Evolutionary conservation across 1,140 invertebrate genomes (phyloP).

Genomic region (Leptinotarsa defecta): DNA sequence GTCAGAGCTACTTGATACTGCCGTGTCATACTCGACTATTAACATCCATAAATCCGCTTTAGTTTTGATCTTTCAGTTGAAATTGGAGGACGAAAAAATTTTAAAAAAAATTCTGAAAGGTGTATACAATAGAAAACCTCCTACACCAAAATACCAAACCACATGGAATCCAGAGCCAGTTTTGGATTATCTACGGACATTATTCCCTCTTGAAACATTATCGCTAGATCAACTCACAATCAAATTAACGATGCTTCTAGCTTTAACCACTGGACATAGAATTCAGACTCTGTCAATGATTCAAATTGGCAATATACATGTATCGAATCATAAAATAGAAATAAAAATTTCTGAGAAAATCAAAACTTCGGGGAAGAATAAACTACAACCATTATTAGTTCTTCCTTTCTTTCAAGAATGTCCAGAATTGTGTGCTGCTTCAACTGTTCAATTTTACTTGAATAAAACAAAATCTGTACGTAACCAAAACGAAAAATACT

Average conservation of each 20-base stretch:
- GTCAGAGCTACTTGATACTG: too few relatives aligned
- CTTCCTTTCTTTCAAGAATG: slow-evolving; percentile 27
- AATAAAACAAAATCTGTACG: slow-evolving; percentile 11
- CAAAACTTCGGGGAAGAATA: slow-evolving; percentile 26
- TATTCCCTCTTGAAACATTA: slow-evolving; percentile 12
- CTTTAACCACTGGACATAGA: too few relatives aligned
- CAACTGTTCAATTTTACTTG: slow-evolving; percentile 19
- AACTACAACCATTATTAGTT: slow-evolving; percentile 19
- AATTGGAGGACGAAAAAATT: too few relatives aligned
- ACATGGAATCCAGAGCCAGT: neutral
- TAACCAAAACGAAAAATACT: neutral
- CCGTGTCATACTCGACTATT: too few relatives aligned
- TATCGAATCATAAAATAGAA: slow-evolving; percentile 14
- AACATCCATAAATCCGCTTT: too few relatives aligned
- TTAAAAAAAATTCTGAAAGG: neutral
- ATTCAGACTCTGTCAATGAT: too few relatives aligned
- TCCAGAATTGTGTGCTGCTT: slow-evolving; percentile 25
- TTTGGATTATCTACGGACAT: neutral
- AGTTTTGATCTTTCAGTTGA: too few relatives aligned
- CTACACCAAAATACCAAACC: neutral
- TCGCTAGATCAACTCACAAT: neutral
- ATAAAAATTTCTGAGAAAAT: slow-evolving; percentile 26
- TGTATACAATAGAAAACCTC: neutral
- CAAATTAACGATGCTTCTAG: too few relatives aligned
- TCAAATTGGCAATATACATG: too few relatives aligned